Percentiles rank a stretch among this genome's conserved stretches.
These are phyloP conservation scores for Accipiter virgatus DNA, from an alignment of 2,113 vertebrate species.

Conservation along the genomic window DNA sequence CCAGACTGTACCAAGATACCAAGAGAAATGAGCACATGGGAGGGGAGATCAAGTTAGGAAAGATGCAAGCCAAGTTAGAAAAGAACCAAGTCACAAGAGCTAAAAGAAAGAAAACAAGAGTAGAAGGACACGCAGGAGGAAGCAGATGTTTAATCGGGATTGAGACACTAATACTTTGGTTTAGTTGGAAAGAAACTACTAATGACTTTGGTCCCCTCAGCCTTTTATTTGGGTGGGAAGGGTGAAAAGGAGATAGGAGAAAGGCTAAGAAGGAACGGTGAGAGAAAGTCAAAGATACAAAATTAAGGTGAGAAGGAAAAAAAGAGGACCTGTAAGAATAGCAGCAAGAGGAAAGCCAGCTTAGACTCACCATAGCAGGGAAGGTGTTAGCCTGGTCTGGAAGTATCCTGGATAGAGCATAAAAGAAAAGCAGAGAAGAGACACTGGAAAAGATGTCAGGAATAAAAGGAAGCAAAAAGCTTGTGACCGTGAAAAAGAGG, in stretches of 20 bases:
- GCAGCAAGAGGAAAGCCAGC: neutral
- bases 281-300: neutral
- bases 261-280: neutral
- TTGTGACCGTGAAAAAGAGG: neutral
- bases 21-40: neutral
- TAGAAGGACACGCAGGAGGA: neutral
- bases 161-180: neutral
- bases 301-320: neutral
- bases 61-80: neutral
- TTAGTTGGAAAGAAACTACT: neutral
- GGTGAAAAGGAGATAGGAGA: neutral
- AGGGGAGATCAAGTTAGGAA: neutral
- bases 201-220: neutral
- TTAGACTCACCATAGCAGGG: neutral
- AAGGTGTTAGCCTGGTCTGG: neutral
- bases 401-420: neutral
- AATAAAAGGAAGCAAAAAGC: neutral
- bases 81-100: neutral
- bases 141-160: neutral
- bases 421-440: neutral
- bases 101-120: neutral
- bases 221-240: neutral
- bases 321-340: neutral
- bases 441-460: neutral
- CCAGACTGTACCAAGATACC: fast-evolving